Evolutionary conservation across 64 coral and sea anemone species (phyloP), one percentile per base, ranked within the genome.

Genomic region (Pocillopora verrucosa): DNA sequence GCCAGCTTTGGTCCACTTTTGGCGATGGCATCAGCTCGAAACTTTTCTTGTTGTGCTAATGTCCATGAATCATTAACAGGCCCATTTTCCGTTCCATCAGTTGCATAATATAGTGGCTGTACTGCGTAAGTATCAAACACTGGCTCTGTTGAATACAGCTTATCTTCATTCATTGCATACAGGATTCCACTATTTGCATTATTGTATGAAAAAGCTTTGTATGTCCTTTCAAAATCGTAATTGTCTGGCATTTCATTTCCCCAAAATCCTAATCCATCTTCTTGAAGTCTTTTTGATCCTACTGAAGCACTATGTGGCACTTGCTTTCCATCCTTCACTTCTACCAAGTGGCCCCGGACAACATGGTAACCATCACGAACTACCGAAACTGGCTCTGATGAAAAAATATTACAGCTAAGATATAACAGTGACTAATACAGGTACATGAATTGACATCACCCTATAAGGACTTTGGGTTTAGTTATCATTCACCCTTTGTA

Each of bases 1-100:
- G 91, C 93, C 64, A 95, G 72, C 70, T 95, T 98, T 86, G 96
- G 93, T 57, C 88, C 87, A 41, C 81, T 86, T 76, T 87, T 93
- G 7, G 89, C 61, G 58, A 98, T 83, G 6, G 91, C 96, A 80
- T 94, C 87, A 61, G 89, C 88, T 20, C 96, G 61, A 51, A 98
- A 88, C 81, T 74, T 93, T 56, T 95, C 90, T 38, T 98, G 92
- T 72, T 98, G 93, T 11, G 19, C 80, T n/a, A 57, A 11, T 38
- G 37, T 72, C 35, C 45, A 65, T 14, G 64, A 56, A 45, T 74
- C 86, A 74, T 34, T 34, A 36, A 74, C 59, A 25, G 57, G 60
- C 10, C 72, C 80, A 76, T 75, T 75, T 59, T 74, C 85, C n/a
- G 20, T 74, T 34, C 30, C 11, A 67, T 20, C 76, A 12, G 63